Conservation (phyloP, 1,140 invertebrate genomes). For the Drosophila saltans region DNA sequence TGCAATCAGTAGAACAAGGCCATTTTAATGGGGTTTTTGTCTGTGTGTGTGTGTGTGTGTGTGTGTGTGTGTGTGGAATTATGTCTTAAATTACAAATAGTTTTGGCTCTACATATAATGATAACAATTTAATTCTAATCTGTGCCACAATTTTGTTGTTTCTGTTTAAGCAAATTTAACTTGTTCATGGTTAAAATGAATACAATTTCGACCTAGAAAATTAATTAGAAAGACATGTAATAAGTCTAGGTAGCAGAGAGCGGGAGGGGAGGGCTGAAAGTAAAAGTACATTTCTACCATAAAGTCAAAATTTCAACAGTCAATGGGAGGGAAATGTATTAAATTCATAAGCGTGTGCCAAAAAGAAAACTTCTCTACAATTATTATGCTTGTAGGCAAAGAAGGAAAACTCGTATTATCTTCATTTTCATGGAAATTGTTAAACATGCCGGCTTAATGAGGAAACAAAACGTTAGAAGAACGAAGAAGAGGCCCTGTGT, state of each 20-base stretch:
- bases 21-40: conserved; percentile 10
- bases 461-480: not conserved
- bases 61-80: not conserved
- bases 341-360: not conserved
- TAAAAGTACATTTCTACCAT: not conserved
- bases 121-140: conserved; percentile 7
- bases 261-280: not conserved
- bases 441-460: conserved; percentile 34
- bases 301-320: not conserved
- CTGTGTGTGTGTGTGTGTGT: not conserved
- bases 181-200: not conserved
- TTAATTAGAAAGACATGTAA: not conserved
- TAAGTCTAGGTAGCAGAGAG: not conserved
- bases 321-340: not conserved
- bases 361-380: conserved; percentile 34
- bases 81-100: not conserved
- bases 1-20: conserved; percentile 9
- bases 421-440: conserved; percentile 49
- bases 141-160: not conserved
- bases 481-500: conserved; percentile 5
- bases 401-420: conserved; percentile 17
- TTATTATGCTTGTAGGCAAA: conserved; percentile 60
- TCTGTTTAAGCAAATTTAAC: no score
- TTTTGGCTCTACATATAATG: not conserved
- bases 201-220: not conserved